Evolutionary conservation across 2,797 vertebrate genomes (phyloP).

Genomic region (Poliocrania exsul): DNA sequence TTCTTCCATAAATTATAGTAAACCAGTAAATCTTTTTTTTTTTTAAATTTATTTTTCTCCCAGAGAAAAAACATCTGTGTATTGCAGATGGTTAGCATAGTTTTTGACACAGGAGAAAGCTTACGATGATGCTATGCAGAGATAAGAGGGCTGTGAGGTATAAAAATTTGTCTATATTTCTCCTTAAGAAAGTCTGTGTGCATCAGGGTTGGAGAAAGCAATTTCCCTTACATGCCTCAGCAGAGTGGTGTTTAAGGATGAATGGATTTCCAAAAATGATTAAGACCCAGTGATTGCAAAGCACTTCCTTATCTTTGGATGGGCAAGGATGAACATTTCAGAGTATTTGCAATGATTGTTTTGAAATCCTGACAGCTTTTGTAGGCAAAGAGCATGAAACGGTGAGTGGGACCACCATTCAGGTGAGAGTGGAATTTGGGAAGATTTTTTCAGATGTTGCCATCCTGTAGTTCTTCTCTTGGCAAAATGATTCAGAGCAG

Average conservation of each 20-base stretch:
- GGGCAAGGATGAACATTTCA: neutral
- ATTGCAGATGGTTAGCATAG: neutral
- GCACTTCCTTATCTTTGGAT: neutral
- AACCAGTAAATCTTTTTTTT: neutral
- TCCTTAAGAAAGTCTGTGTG: neutral
- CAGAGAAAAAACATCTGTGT: neutral
- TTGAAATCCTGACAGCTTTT: neutral
- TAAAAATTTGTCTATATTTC: neutral
- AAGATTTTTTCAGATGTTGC: neutral
- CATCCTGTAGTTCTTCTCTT: neutral
- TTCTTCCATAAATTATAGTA: constrained; percentile 30
- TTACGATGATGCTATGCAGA: neutral
- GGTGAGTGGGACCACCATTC: rapidly evolving
- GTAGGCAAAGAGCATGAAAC: neutral
- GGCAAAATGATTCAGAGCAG: neutral
- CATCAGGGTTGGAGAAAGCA: neutral
- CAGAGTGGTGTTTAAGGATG: neutral
- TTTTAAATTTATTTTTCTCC: rapidly evolving
- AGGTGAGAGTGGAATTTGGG: neutral
- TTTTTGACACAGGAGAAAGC: neutral
- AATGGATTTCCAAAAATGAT: neutral
- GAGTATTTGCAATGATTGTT: neutral
- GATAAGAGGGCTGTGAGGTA: neutral
- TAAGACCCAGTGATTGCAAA: neutral
- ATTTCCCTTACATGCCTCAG: neutral